Conservation (phyloP, 2,888 invertebrate species). For the Lepidonotus clava region DNA sequence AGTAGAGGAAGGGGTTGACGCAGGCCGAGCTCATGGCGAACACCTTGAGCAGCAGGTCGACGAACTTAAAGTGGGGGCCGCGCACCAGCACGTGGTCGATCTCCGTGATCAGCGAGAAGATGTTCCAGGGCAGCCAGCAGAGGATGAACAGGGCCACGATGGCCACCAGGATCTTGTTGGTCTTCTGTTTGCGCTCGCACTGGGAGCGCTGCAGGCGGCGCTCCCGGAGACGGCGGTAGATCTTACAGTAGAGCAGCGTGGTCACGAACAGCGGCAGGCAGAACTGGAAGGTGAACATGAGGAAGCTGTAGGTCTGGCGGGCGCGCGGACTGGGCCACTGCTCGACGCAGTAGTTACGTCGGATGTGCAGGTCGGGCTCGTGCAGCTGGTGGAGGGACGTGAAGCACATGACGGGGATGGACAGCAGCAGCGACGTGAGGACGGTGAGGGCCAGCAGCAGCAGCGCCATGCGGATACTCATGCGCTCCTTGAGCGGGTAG, state of each 20-base stretch:
- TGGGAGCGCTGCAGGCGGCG: not conserved
- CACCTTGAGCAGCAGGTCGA: conserved; percentile 76
- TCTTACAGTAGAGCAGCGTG: conserved; percentile 62
- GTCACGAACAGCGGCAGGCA: conserved; percentile 65
- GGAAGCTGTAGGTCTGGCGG: conserved; percentile 69
- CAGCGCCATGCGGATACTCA: conserved; percentile 71
- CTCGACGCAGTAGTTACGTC: conserved; percentile 75
- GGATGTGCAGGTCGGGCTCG: conserved; percentile 67
- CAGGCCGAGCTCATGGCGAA: conserved; percentile 79
- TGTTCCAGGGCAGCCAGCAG: conserved; percentile 79
- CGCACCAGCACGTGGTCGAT: conserved; percentile 69
- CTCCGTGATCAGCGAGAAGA: conserved; percentile 74
- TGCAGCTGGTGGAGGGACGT: conserved; percentile 68
- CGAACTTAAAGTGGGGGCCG: conserved; percentile 72
- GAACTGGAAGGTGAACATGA: conserved; percentile 66
- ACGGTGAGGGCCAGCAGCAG: conserved; percentile 69
- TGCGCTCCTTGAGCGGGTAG: conserved; percentile 74
- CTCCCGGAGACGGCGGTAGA: conserved; percentile 59
- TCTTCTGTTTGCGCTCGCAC: conserved; percentile 68
- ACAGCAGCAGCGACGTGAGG: conserved; percentile 70
- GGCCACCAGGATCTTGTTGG: conserved; percentile 76
- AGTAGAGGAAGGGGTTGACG: conserved; percentile 79
- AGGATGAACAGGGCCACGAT: conserved; percentile 77
- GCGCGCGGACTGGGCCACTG: conserved; percentile 69
- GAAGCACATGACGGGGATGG: conserved; percentile 76